phyloP scores from a whole-genome alignment of 2,113 vertebrate species.

The Erythrolamprus reginae region DNA sequence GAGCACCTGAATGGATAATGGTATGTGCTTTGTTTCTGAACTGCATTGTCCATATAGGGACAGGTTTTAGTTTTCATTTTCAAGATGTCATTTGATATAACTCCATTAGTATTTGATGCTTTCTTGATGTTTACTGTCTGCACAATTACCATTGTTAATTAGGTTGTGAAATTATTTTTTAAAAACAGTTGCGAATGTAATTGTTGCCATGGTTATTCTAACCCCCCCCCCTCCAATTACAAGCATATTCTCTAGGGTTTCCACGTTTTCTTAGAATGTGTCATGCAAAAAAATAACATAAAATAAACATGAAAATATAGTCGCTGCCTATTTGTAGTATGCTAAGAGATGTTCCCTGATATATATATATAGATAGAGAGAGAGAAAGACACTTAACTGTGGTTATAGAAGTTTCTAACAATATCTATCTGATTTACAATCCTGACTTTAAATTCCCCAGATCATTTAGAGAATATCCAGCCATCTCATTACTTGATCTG shows the following conservation, averaged over 20 bases:
- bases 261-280: constrained; percentile 9
- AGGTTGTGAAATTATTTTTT: constrained; percentile 6
- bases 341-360: background rate
- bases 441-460: constrained; percentile 6
- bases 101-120: background rate
- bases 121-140: constrained; percentile 9
- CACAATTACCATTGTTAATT: background rate
- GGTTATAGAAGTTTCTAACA: background rate
- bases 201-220: constrained; percentile 6
- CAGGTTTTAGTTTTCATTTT: constrained; percentile 35
- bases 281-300: background rate
- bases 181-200: fast-evolving
- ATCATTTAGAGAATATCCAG: constrained; percentile 14
- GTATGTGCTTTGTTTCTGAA: constrained; percentile 60
- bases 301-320: fast-evolving
- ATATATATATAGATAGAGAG: background rate
- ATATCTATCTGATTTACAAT: background rate
- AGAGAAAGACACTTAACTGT: background rate
- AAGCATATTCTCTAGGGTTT: constrained; percentile 1
- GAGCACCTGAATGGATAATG: constrained; percentile 56
- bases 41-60: constrained; percentile 35
- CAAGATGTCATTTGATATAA: constrained; percentile 8
- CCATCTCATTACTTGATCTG: constrained; percentile 16
- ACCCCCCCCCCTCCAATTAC: background rate
- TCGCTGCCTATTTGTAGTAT: fast-evolving